A percentile compares a stretch with the other conserved stretches of the same genome.
Evolutionary conservation across 2,797 vertebrate genomes (phyloP).

Genomic region (Sebastiscus albofasciatus): DNA sequence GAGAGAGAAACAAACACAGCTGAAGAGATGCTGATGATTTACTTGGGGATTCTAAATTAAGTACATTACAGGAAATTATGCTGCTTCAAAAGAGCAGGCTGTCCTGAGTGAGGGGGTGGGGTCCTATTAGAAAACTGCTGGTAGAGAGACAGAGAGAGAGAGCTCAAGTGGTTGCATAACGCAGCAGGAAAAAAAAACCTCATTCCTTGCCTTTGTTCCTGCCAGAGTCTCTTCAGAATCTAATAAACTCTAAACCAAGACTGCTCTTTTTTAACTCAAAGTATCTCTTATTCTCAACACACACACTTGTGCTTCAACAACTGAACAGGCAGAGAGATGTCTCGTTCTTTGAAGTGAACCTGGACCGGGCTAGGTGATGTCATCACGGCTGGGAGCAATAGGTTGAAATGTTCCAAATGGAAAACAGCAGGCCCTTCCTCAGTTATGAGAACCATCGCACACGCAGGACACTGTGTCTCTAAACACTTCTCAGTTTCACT

Average conservation of each 20-base stretch:
- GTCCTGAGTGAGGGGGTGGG: constrained; percentile 80
- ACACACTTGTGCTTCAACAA: constrained; percentile 42
- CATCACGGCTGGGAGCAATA: constrained; percentile 67
- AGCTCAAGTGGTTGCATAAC: constrained; percentile 83
- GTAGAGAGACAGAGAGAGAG: constrained; percentile 41
- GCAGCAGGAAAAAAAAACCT: constrained; percentile 63
- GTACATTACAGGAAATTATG: constrained; percentile 83
- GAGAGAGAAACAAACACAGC: constrained; percentile 64
- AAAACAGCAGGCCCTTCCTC: constrained; percentile 68
- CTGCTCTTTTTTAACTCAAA: constrained; percentile 69
- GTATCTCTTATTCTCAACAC: constrained; percentile 68
- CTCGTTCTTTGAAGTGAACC: constrained; percentile 70
- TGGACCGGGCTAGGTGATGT: constrained; percentile 68
- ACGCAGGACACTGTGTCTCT: constrained; percentile 72
- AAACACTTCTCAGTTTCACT: constrained; percentile 76
- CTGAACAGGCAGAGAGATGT: constrained; percentile 53
- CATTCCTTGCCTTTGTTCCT: constrained; percentile 80
- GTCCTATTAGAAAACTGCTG: constrained; percentile 79
- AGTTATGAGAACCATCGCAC: constrained; percentile 54
- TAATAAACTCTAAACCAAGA: constrained; percentile 79
- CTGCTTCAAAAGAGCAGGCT: constrained; percentile 81
- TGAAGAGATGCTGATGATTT: constrained; percentile 74
- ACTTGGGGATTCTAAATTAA: constrained; percentile 80
- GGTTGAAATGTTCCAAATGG: constrained; percentile 73
- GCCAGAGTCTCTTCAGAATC: constrained; percentile 80